Conservation (phyloP, 1,140 invertebrate genomes). For the Ditylenchus dipsaci region DNA sequence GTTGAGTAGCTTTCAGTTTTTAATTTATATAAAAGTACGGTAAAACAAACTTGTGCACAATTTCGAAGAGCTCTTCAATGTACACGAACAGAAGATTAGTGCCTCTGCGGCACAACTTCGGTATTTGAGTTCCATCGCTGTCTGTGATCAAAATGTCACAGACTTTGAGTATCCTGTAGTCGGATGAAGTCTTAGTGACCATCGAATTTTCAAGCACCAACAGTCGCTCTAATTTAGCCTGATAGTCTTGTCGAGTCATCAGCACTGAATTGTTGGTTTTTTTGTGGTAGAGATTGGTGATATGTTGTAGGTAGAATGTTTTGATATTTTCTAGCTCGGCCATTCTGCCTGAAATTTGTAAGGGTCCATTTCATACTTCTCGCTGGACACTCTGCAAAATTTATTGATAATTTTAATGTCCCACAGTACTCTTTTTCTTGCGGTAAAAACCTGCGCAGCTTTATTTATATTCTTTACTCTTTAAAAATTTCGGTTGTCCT, state of each 20-base stretch:
- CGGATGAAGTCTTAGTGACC: constrained; percentile 4
- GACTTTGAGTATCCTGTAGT: not conserved
- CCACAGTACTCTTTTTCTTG: too few species aligned
- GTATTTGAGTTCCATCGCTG: not conserved
- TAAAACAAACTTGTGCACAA: constrained; percentile 9
- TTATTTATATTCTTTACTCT: too few species aligned
- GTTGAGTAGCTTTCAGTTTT: too few species aligned
- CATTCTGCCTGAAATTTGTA: not conserved
- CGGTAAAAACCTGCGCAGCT: too few species aligned
- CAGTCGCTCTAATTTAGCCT: not conserved
- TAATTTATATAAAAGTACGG: too few species aligned
- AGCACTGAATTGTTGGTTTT: constrained; percentile 22
- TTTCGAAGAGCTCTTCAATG: constrained; percentile 20
- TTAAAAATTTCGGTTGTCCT: too few species aligned
- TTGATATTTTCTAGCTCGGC: constrained; percentile 3
- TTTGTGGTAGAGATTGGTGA: constrained; percentile 14
- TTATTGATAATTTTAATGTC: too few species aligned
- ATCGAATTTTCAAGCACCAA: not conserved
- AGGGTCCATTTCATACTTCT: not conserved
- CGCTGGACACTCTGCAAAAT: too few species aligned
- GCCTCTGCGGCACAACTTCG: not conserved
- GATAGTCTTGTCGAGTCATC: constrained; percentile 6
- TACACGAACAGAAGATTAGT: constrained; percentile 1
- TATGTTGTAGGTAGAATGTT: constrained; percentile 7
- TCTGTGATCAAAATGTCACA: constrained; percentile 3